These are phyloP conservation scores for Butorides virescens DNA, from an alignment of 2,113 vertebrate species.

Conservation along the genomic window DNA sequence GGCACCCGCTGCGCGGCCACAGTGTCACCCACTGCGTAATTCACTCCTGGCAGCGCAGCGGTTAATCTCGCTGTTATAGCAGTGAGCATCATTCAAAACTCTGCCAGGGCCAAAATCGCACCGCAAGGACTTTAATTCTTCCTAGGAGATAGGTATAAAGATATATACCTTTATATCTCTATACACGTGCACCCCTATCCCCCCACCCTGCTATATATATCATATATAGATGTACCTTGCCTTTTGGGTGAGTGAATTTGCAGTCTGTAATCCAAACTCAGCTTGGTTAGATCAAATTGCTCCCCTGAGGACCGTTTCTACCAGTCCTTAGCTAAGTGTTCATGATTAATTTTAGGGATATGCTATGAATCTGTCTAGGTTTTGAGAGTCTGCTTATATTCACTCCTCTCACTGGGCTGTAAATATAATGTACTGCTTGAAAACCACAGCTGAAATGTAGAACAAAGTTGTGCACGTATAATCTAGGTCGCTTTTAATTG, in stretches of 20 bases:
- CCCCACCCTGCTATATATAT: too few relatives aligned
- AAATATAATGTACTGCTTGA: not conserved
- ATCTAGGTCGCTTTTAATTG: not conserved
- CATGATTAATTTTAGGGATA: not conserved
- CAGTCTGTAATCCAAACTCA: not conserved
- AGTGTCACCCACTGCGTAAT: fast-evolving
- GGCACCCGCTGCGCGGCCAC: fast-evolving
- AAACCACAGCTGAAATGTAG: not conserved
- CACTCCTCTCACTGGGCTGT: not conserved
- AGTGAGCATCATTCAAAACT: not conserved
- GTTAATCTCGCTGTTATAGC: not conserved
- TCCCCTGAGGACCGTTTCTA: not conserved
- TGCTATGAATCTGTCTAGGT: not conserved
- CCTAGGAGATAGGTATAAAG: not conserved
- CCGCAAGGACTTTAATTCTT: not conserved
- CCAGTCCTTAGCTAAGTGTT: not conserved
- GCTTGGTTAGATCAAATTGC: not conserved
- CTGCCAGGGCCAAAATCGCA: not conserved
- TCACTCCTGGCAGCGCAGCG: fast-evolving
- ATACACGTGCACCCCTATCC: fast-evolving
- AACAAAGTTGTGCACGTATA: fast-evolving
- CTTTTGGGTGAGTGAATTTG: not conserved
- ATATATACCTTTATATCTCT: too few relatives aligned
- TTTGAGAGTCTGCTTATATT: not conserved
- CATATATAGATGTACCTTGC: not conserved